These are phyloP conservation scores for Dendrophyllia cribrosa DNA, from an alignment of 64 coral and sea anemone species.

Conservation along the genomic window DNA sequence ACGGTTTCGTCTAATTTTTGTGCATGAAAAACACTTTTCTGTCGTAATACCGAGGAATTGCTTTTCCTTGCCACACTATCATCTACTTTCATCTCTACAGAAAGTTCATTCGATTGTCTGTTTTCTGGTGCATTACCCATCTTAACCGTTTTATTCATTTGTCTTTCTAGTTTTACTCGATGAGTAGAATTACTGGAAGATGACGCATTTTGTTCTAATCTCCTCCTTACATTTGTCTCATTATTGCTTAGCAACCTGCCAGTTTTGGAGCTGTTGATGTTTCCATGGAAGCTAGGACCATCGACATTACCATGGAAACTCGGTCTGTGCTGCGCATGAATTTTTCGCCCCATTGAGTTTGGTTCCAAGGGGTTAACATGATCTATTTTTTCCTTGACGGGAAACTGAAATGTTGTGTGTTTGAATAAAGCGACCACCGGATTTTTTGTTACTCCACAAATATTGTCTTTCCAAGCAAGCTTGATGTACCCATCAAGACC, in stretches of 20 bases:
- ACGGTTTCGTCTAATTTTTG: background rate
- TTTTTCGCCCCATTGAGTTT: constrained; percentile 71
- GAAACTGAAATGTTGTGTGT: constrained; percentile 83
- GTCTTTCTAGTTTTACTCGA: background rate
- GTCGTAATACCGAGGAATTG: background rate
- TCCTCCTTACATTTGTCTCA: background rate
- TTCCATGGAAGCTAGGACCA: background rate
- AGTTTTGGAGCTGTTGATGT: background rate
- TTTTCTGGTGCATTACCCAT: background rate
- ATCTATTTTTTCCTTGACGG: constrained; percentile 77
- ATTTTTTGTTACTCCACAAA: constrained; percentile 92
- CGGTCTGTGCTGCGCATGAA: constrained; percentile 60
- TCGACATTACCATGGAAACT: constrained; percentile 11
- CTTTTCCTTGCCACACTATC: background rate
- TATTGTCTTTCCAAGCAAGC: constrained; percentile 88
- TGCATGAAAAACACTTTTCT: background rate
- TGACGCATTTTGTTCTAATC: background rate
- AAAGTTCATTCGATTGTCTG: background rate
- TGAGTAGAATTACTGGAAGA: background rate
- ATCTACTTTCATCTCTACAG: background rate
- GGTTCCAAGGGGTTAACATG: constrained; percentile 63
- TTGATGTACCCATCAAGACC: constrained; percentile 96
- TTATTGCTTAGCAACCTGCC: background rate
- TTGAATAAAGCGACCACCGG: constrained; percentile 88
- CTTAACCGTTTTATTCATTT: background rate